phyloP scores from a whole-genome alignment of 2,888 invertebrate genomes.

The Nysson spinosus region DNA sequence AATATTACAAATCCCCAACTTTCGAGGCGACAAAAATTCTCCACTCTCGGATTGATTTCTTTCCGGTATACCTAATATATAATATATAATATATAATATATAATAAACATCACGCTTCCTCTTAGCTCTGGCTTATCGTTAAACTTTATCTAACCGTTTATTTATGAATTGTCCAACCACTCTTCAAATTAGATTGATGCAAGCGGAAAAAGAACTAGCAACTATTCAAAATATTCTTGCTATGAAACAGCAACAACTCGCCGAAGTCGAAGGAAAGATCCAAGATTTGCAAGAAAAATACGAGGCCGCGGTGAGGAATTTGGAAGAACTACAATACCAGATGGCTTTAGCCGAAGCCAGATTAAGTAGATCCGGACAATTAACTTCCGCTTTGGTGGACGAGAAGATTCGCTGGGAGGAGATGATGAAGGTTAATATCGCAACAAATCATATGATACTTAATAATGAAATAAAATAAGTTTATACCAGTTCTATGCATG shows the following conservation, averaged over 20 bases:
- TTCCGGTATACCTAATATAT: no score
- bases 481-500: no score
- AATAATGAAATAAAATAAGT: no score
- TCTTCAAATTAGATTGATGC: conserved; percentile 57
- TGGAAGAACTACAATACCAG: conserved; percentile 85
- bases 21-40: no score
- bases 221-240: conserved; percentile 86
- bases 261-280: conserved; percentile 87
- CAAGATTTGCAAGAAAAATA: conserved; percentile 81
- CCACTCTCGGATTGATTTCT: no score
- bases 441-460: neutral
- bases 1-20: no score
- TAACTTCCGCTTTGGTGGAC: conserved; percentile 92
- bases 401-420: conserved; percentile 92
- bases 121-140: no score
- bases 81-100: no score
- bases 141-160: no score
- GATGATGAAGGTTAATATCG: conserved; percentile 80
- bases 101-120: no score
- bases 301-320: conserved; percentile 85
- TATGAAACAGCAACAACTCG: conserved; percentile 89
- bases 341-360: conserved; percentile 89
- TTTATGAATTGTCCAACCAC: no score
- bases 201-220: conserved; percentile 86
- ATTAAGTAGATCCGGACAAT: conserved; percentile 88